Base-by-base conservation (phyloP, 1,140 invertebrate species). In the Tetraneura akinire region DNA sequence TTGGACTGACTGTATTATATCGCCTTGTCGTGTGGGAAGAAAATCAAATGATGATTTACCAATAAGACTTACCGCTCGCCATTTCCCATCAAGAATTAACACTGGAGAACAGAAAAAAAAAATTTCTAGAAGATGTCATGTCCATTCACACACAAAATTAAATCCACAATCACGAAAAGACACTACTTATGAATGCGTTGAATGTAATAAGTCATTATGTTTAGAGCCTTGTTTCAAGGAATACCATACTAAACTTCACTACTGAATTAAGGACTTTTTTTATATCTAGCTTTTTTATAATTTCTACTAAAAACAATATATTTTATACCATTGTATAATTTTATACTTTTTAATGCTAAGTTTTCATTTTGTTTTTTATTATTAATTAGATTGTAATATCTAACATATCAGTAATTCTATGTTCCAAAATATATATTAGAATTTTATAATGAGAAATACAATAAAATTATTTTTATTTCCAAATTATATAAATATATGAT, bases 121-220 rank as follows among this genome's bases (percentile, higher is more conserved):
- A 32, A 16, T 32, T 62, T n/a, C 26, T 13, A 62, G 60, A 62
- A 62, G 16, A 16, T 64, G 26, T 32, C 60, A 64, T 64, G 32
- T 64, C 32, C 60, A 64, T 37, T 64, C 26, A 18, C 16, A 85
- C 0, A 93, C 92, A 0, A 92, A 93, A 2, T 91, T 91, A 85
- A 93, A 94, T 9, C 92, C 92, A 83, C 89, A 89, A 85, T 93
- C 92, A 89, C 91, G 81, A 0, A 60, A 81, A 66, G 23, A 32
- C 11, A 60, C 45, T 21, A 37, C 42, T 45, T 78, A 32, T 76
- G 42, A 78, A 18, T 78, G 53, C 5, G 29, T 18, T 16, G 53
- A 57, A 26, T 42, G 51, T 37, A 14, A 55, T 16, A 29, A 78
- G 23, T 16, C 73, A 29, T 21, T 37, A 49, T 53, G 73, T 29